Evolutionary conservation across 1,140 invertebrate genomes (phyloP), one percentile per base, ranked within the genome.

Genomic region (Chrysopa pallens): DNA sequence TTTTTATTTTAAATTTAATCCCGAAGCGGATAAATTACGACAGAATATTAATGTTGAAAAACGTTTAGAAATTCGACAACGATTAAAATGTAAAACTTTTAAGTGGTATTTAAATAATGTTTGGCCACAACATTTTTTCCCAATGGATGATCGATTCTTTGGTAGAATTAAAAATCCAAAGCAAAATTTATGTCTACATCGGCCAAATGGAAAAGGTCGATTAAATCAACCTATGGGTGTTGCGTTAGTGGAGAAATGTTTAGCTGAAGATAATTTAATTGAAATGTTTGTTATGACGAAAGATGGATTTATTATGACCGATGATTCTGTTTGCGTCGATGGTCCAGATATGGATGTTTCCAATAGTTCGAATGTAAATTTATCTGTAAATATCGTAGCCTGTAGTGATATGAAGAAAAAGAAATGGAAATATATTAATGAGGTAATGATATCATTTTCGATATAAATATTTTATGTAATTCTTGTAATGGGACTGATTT

Each of bases 91-190:
- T 53, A 78, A 84, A 52, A 68, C 74, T 40, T 99, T 99, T 54
- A 70, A 80, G 39, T 98, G 95, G 95, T 99, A 95, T 61, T 67
- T 99, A 42, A 75, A 90, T 14, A 92, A 91, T 56, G 75, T 98
- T 43, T 82, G 80, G 87, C 76, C 84, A 0, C 74, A 91, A 54
- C 80, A 94, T 55, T 95, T 94, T 58, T 83, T 95, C 49, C 92
- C 91, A 0, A 81, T 69, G 27, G 66, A 78, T 1, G 72, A 83
- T 48, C 67, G 84, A 39, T 88, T 88, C 56, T 89, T 90, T 55
- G 87, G 86, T 42, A 72, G 74, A 63, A 79, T 84, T 14, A 54
- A 59, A 15, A 67, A 65, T 55, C 36, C 66, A 6, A 62, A 58
- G 15, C 49, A 56, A 14, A 53, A 66, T 11, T 67, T 72, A 51